Evolutionary conservation across 2,888 invertebrate species (phyloP).

Genomic region (Mallateleia sp.): DNA sequence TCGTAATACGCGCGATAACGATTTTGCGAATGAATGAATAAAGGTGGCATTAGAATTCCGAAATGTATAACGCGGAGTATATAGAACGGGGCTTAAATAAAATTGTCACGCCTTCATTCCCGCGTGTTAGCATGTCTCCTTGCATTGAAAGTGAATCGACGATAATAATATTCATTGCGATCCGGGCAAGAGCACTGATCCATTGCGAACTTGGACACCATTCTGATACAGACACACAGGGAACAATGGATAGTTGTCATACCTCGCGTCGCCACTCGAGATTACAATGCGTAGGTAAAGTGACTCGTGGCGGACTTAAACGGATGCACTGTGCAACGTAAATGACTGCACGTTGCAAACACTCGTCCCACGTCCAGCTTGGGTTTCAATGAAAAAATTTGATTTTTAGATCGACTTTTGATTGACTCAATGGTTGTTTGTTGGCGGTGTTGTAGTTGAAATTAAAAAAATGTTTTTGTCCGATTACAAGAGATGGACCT

Average conservation of each 20-base stretch:
- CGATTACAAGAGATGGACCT: too few relatives aligned
- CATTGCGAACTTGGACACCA: constrained; percentile 81
- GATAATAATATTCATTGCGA: constrained; percentile 84
- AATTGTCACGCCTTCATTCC: constrained; percentile 75
- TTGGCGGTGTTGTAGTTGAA: not conserved
- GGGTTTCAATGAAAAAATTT: constrained; percentile 32
- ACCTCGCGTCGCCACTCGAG: constrained; percentile 81
- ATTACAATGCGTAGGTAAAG: constrained; percentile 85
- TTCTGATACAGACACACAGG: constrained; percentile 76
- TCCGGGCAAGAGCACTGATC: constrained; percentile 83
- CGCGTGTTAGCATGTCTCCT: constrained; percentile 68
- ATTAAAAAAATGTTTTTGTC: too few relatives aligned
- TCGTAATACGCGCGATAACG: constrained; percentile 40
- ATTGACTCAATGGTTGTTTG: constrained; percentile 15
- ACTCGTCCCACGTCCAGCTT: constrained; percentile 53
- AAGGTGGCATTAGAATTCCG: constrained; percentile 64
- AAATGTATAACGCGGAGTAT: constrained; percentile 52
- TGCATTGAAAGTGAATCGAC: constrained; percentile 80
- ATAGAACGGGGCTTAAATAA: constrained; percentile 66
- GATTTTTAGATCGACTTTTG: constrained; percentile 51
- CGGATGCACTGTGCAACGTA: constrained; percentile 80
- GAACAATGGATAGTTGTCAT: constrained; percentile 82
- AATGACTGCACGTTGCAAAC: constrained; percentile 57
- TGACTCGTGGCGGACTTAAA: constrained; percentile 84
- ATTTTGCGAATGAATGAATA: constrained; percentile 44